Base-by-base conservation (phyloP, 2,113 vertebrate species). In the Oriolus oriolus region DNA sequence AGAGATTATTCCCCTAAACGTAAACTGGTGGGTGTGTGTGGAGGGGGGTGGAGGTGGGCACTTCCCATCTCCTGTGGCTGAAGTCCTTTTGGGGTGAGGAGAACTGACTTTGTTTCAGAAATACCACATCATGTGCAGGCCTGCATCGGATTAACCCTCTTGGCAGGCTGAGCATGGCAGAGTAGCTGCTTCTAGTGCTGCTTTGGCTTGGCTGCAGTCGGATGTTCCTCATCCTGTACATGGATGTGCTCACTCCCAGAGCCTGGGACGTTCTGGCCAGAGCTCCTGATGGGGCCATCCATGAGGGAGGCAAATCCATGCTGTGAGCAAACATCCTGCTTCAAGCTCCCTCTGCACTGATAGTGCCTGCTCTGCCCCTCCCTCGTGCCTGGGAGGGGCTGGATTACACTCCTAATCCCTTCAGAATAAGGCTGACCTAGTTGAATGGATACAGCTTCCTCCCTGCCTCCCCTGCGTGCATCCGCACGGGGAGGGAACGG, bases 381-480 rank as follows among this genome's bases (percentile, higher is more conserved):
- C 61, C 83, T 79, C 60, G 9, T 39, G 53, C 41, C 53, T 45
- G 87, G 95, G 93, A 96, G 90, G 95, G 94, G 74, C 97, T 97
- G 97, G 96, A 97, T 98, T 97, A 96, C 73, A 59, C 78, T 79
- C 71, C 69, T 98, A 97, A 98, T 98, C 90, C 59, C 91, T 95
- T 97, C 97, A 97, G 97, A 97, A 92, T 96, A 94, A 97, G 95
- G 92, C 26, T 98, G 98, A 98, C 98, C 97, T 97, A 98, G 82
- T 98, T 98, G 95, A 96, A 87, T 41, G 73, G 96, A 94, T 81
- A 31, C 63, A 89, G 89, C 37, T 71, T 76, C 63, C 70, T 83
- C 84, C 59, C 90, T 76, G 70, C 84, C 56, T 68, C 70, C 69
- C 61, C 73, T 3, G 28, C 60, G 16, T 2, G 19, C 53, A 45